Conservation (phyloP, 2,113 vertebrate genomes). For the Grammomys surdaster region DNA sequence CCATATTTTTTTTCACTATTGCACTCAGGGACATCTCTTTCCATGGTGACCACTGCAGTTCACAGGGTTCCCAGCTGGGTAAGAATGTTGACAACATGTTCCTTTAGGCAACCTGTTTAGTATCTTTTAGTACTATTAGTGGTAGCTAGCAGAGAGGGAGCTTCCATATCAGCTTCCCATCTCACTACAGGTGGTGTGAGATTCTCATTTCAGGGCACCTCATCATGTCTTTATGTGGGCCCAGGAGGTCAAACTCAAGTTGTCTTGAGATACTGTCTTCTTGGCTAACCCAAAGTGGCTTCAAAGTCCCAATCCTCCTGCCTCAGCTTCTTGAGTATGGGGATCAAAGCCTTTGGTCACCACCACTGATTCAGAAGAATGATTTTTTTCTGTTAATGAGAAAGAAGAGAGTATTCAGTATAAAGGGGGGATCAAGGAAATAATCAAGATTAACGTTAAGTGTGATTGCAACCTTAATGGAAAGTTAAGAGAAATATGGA, state of each 20-base stretch:
- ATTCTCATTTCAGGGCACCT: background rate
- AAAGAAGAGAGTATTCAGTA: background rate
- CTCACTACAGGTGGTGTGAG: background rate
- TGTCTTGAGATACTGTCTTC: background rate
- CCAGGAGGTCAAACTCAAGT: background rate
- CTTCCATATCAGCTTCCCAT: background rate
- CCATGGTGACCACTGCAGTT: background rate
- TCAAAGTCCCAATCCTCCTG: background rate
- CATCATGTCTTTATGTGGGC: background rate
- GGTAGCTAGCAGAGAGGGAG: background rate
- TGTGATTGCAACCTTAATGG: background rate
- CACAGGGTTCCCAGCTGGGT: background rate
- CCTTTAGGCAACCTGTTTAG: background rate
- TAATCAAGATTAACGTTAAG: background rate
- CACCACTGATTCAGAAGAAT: background rate
- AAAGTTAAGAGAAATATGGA: background rate
- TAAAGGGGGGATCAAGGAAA: background rate
- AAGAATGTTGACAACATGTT: background rate
- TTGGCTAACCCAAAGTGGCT: background rate
- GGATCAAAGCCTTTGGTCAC: no score
- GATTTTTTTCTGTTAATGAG: background rate
- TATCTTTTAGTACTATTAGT: background rate
- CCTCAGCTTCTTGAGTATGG: background rate
- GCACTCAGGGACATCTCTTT: background rate
- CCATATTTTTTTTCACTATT: background rate